Evolutionary conservation across 2,797 vertebrate species (phyloP), one percentile per base, ranked within the genome.

Genomic region (Anniella stebbinsi): DNA sequence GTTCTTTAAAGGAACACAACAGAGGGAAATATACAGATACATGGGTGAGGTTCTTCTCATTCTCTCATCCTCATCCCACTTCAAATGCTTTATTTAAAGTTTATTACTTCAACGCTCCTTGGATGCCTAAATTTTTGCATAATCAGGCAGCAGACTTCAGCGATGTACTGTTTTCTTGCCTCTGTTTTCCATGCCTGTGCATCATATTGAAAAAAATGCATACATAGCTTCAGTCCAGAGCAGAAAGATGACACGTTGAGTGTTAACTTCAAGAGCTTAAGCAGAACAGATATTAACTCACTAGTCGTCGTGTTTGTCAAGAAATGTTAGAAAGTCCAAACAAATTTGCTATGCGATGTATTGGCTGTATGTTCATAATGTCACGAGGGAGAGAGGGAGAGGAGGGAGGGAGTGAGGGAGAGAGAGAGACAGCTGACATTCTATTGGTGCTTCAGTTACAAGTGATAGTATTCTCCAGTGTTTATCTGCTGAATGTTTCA

Each of bases 401-500:
- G n/a, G n/a, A n/a, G n/a, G n/a, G n/a, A n/a, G n/a, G n/a, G n/a
- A n/a, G n/a, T 8, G 8, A 48, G 48, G 21, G 21, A 23, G 18
- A 63, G 60, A 63, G 60, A 25, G 21, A 25, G 69, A 75, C 4
- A 28, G 54, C 15, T 69, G 30, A 69, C 45, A 57, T 60, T 51
- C 10, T 23, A 13, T n/a, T 48, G 48, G 36, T 48, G 72, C 80
- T 76, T 51, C 69, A 51, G 21, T 67, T 76, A 10, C 78, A 87
- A 67, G 69, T 36, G 28, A n/a, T 57, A 33, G 57, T 33, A 54
- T 83, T 87, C 73, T 76, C 70, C 69, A 41, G 21, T n/a, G 57
- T 87, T 89, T 81, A 82, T 70, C n/a, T 77, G 38, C 80, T 83
- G 84, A 87, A 86, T 70, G 60, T 70, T 82, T 89, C 78, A 87